These are phyloP conservation scores for Cynoglossus semilaevis DNA, from an alignment of 2,113 vertebrate genomes.

Conservation along the genomic window DNA sequence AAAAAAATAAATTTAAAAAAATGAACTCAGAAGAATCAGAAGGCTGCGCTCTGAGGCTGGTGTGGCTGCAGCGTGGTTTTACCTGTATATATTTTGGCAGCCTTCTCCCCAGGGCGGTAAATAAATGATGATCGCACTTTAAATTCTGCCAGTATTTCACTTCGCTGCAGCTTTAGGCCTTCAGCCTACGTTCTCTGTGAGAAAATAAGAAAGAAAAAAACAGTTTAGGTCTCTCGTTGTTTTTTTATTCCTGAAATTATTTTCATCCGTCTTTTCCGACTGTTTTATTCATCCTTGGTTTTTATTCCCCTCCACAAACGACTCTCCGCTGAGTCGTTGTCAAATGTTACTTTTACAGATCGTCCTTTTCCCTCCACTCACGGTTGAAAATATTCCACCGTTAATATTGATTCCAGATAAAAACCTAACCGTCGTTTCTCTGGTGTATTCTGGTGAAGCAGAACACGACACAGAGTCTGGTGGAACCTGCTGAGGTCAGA, in stretches of 20 bases:
- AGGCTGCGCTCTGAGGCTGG: neutral
- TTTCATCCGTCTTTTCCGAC: neutral
- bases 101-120: constrained; percentile 52
- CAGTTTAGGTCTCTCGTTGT: neutral
- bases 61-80: constrained; percentile 21
- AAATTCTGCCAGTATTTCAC: constrained; percentile 65
- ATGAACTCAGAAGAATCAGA: neutral
- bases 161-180: constrained; percentile 29
- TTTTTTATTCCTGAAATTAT: constrained; percentile 8
- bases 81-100: constrained; percentile 27
- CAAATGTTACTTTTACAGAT: constrained; percentile 1
- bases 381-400: constrained; percentile 46
- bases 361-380: constrained; percentile 22
- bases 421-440: neutral
- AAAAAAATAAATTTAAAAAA: no score
- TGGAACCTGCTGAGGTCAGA: no score
- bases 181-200: constrained; percentile 15
- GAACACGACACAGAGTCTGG: neutral
- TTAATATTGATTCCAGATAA: constrained; percentile 45
- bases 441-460: neutral
- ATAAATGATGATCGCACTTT: constrained; percentile 74
- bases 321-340: neutral
- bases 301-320: constrained; percentile 10
- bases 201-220: constrained; percentile 15
- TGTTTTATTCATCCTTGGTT: constrained; percentile 20